phyloP scores from a whole-genome alignment of 2,113 vertebrate species.

The Chionis minor region DNA sequence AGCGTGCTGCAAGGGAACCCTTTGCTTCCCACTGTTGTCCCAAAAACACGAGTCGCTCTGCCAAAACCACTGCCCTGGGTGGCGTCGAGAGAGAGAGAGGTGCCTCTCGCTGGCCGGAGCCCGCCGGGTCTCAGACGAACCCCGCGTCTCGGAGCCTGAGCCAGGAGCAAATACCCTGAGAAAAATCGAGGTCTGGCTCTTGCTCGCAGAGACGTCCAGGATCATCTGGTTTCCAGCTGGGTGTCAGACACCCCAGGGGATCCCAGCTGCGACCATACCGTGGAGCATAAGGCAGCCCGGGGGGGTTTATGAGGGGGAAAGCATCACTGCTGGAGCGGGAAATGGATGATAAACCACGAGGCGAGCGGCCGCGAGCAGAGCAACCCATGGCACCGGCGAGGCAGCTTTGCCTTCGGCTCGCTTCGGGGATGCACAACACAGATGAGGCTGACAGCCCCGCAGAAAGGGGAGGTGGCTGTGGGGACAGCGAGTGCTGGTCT shows the following conservation, averaged over 20 bases:
- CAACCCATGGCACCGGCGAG: rapidly evolving
- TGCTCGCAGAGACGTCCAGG: neutral
- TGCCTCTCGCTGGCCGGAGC: neutral
- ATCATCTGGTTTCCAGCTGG: neutral
- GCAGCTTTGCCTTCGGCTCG: neutral
- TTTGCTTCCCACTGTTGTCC: neutral
- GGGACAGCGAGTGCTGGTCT: rapidly evolving
- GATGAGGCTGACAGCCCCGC: rapidly evolving
- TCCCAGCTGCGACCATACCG: rapidly evolving
- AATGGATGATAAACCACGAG: neutral
- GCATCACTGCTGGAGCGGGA: neutral
- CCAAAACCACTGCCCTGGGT: neutral
- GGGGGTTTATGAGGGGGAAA: too few relatives aligned
- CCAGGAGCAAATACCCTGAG: constrained; percentile 58
- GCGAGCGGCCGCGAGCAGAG: rapidly evolving
- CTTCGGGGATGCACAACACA: neutral
- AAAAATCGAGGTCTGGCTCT: neutral
- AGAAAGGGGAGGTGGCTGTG: neutral
- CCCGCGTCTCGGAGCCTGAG: neutral
- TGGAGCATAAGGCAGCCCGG: neutral
- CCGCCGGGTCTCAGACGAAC: neutral
- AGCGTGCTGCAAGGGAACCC: neutral
- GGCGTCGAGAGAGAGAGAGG: neutral
- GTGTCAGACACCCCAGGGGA: neutral
- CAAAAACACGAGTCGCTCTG: neutral